Evolutionary conservation across 2,888 invertebrate species (phyloP).

Genomic region (Encarsia formosa): DNA sequence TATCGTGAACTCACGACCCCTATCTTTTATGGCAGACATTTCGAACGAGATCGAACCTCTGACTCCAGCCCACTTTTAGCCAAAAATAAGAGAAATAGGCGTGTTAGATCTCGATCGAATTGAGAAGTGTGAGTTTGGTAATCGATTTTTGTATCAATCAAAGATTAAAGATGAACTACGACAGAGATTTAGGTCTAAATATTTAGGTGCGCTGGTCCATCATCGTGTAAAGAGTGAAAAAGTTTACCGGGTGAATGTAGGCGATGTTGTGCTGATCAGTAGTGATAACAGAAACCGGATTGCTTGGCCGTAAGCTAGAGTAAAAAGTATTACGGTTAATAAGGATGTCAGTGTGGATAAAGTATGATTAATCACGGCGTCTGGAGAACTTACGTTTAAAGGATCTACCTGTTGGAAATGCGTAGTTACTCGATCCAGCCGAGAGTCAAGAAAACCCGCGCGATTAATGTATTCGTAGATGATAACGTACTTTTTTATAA

Average conservation of each 20-base stretch:
- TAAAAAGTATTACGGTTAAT: not conserved
- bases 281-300: not conserved
- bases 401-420: too few relatives aligned
- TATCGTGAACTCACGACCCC: not conserved
- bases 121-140: not conserved
- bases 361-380: not conserved
- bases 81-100: not conserved
- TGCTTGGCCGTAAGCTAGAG: not conserved
- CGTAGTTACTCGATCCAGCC: too few relatives aligned
- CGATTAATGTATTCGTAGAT: too few relatives aligned
- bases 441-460: too few relatives aligned
- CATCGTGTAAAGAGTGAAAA: not conserved
- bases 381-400: too few relatives aligned
- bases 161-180: not conserved
- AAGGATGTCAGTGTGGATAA: not conserved
- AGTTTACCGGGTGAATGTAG: not conserved
- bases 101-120: not conserved
- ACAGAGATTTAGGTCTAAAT: not conserved
- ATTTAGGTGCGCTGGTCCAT: not conserved
- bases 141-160: not conserved
- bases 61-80: not conserved
- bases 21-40: not conserved
- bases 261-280: not conserved
- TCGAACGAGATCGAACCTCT: not conserved
- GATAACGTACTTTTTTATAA: too few relatives aligned